Conservation (phyloP, 2,888 invertebrate species). For the Miltochrista miniata region DNA sequence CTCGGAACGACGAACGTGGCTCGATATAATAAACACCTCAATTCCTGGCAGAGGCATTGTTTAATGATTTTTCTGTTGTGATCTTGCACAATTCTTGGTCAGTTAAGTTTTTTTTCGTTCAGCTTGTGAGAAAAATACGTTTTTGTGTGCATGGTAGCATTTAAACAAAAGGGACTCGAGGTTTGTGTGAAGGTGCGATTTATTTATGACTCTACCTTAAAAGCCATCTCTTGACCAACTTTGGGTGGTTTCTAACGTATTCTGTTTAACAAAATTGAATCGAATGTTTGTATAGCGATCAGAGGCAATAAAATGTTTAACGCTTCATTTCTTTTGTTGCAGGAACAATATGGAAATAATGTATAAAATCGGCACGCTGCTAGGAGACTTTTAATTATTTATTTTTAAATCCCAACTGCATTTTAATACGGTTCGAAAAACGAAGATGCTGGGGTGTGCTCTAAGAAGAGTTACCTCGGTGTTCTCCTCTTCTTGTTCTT, state of each 20-base stretch:
- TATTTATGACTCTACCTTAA: slow-evolving; percentile 77
- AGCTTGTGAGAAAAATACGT: slow-evolving; percentile 73
- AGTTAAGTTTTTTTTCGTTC: slow-evolving; percentile 61
- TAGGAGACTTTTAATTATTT: slow-evolving; percentile 49
- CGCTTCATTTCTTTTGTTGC: slow-evolving; percentile 68
- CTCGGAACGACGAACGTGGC: slow-evolving; percentile 65
- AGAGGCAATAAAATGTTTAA: slow-evolving; percentile 54
- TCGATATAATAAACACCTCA: slow-evolving; percentile 82
- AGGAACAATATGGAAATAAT: slow-evolving; percentile 75
- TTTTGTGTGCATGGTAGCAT: slow-evolving; percentile 79
- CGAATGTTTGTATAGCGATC: slow-evolving; percentile 47
- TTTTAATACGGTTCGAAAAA: slow-evolving; percentile 59
- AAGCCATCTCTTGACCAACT: slow-evolving; percentile 71
- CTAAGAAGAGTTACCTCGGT: slow-evolving; percentile 69
- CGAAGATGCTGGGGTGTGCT: slow-evolving; percentile 82
- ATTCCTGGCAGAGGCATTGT: slow-evolving; percentile 80
- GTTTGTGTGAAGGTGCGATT: slow-evolving; percentile 80
- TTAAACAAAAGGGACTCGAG: slow-evolving; percentile 78
- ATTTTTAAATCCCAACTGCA: slow-evolving; percentile 48
- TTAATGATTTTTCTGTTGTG: slow-evolving; percentile 82
- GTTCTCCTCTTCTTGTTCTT: slow-evolving; percentile 52
- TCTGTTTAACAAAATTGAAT: slow-evolving; percentile 46
- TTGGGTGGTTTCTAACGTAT: slow-evolving; percentile 64
- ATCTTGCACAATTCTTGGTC: slow-evolving; percentile 79
- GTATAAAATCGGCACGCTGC: slow-evolving; percentile 43